Base-by-base conservation (phyloP, 30 jellyfish, hydroid and myxozoan genomes). In the Hydractinia echinata region DNA sequence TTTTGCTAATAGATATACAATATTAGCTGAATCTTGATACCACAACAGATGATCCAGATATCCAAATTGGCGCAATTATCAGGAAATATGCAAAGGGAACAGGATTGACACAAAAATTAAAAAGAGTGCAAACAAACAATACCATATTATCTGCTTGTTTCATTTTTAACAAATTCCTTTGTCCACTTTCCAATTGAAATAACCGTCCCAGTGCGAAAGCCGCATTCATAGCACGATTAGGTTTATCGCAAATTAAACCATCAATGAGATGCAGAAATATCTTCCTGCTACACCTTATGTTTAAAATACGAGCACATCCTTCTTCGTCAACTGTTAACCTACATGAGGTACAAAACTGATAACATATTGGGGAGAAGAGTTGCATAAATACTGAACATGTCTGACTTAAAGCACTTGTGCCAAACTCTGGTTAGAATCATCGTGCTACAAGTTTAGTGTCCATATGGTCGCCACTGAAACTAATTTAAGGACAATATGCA, bases 271-370 rank as follows among this genome's bases (percentile, higher is more conserved):
- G 87, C 58, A 87, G 74, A 53, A 93, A 79, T 7, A 86, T 39
- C 79, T 81, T 87, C 64, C 86, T 83, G 71, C 94, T 78, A 79
- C 79, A 85, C 18, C 91, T 55, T 30, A 91, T 51, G 74, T 93
- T 93, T 80, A 93, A 67, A 51, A 93, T 87, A 49, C 99, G 72
- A 8, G 99, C 99, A 58, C 99, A 93, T 10, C 99, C 99, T 67
- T 93, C 99, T 80, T 93, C 99, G 53, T 84, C 95, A 14, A 84
- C 81, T 8, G 96, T 83, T 73, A 93, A 50, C 86, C 99, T 93
- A 73, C 44, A 73, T 54, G 44, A 30, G 44, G 2, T 30, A 30
- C 44, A 30, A 30, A 2, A 30, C 1, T 30, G 44, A 1, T 30
- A 30, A 30, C 44, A 30, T 30, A 30, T 30, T 30, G 44, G 44